Percentiles rank a stretch among this genome's conserved stretches.
These are phyloP conservation scores for Mycteria americana DNA, from an alignment of 2,797 vertebrate species.

Conservation along the genomic window DNA sequence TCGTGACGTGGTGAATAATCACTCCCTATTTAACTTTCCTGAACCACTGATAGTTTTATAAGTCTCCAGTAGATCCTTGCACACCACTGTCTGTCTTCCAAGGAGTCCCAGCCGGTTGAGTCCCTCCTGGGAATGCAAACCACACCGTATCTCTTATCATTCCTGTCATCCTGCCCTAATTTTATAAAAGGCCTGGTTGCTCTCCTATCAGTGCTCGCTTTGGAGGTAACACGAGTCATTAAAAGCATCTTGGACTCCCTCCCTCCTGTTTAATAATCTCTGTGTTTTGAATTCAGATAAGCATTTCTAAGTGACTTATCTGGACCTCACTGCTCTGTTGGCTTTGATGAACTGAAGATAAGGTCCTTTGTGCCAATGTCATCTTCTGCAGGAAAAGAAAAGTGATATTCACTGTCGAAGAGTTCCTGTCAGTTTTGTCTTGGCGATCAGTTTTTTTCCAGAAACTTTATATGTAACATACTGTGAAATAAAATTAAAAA, in stretches of 20 bases:
- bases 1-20: background rate
- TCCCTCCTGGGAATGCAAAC: background rate
- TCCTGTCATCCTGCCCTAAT: background rate
- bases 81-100: background rate
- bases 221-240: background rate
- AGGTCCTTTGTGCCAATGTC: background rate
- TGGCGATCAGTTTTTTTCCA: background rate
- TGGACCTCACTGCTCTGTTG: background rate
- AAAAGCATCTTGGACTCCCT: background rate
- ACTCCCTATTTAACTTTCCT: background rate
- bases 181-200: background rate
- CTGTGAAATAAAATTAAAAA: background rate
- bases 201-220: background rate
- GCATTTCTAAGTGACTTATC: background rate
- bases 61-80: background rate
- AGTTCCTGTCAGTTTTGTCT: background rate
- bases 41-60: background rate
- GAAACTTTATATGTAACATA: background rate
- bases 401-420: background rate
- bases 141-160: accelerated
- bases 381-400: background rate
- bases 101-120: background rate
- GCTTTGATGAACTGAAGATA: background rate
- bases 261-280: background rate
- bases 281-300: background rate